Evolutionary conservation across 2,888 invertebrate species (phyloP).

Genomic region (Agonopterix subpropinquella): DNA sequence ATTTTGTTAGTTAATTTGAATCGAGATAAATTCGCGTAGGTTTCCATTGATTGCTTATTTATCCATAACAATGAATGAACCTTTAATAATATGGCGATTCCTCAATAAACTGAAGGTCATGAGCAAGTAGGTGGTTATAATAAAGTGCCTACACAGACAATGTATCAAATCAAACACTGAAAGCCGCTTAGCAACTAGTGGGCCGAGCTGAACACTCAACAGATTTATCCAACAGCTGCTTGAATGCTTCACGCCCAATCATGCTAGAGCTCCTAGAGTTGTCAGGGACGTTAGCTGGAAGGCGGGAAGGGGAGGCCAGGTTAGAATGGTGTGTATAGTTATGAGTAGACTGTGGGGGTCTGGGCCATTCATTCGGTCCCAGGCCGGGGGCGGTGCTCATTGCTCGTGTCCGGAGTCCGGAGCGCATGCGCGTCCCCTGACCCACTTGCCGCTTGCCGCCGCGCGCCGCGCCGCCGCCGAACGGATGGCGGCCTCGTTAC

Average conservation of each 20-base stretch:
- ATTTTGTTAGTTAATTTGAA: no score
- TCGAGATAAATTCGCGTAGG: no score
- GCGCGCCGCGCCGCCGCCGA: conserved; percentile 27
- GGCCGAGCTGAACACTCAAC: conserved; percentile 55
- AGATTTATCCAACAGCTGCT: conserved; percentile 65
- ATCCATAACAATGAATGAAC: neutral
- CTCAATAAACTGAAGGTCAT: neutral
- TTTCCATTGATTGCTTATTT: neutral
- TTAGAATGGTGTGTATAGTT: conserved; percentile 28
- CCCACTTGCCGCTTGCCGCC: conserved; percentile 54
- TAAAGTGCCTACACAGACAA: conserved; percentile 26
- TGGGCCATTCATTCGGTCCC: conserved; percentile 56
- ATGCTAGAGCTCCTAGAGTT: conserved; percentile 34
- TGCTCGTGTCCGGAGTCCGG: conserved; percentile 68
- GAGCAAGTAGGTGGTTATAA: conserved; percentile 18
- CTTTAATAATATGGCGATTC: neutral
- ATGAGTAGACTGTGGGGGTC: conserved; percentile 39
- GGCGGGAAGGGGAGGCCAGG: conserved; percentile 49
- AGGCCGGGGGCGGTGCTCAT: conserved; percentile 68
- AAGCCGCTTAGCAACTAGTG: conserved; percentile 65
- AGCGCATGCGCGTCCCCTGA: conserved; percentile 69
- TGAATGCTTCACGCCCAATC: conserved; percentile 27
- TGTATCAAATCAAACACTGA: conserved; percentile 41
- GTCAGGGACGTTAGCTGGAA: conserved; percentile 23
- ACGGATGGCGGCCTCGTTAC: conserved; percentile 55